phyloP scores from a whole-genome alignment of 1,140 invertebrate genomes.

The Agrilus planipennis region DNA sequence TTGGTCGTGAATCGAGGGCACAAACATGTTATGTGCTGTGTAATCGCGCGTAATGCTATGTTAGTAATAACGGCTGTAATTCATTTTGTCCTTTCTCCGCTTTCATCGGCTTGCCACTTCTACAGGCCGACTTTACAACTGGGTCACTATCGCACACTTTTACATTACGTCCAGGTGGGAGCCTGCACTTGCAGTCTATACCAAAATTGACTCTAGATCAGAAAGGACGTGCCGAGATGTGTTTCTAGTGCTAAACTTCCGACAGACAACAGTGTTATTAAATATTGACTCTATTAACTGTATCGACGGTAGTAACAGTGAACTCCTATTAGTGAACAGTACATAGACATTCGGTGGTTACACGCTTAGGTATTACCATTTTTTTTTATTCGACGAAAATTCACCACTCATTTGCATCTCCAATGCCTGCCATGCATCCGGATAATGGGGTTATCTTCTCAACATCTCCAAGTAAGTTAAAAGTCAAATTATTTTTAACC shows the following conservation, averaged over 20 bases:
- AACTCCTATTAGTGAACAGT: too few species aligned
- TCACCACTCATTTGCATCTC: too few species aligned
- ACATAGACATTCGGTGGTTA: too few species aligned
- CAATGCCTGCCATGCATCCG: constrained; percentile 23
- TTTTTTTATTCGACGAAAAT: too few species aligned
- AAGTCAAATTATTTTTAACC: constrained; percentile 3
- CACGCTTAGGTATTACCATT: too few species aligned
- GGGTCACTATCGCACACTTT: constrained; percentile 35
- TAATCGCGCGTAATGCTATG: constrained; percentile 33
- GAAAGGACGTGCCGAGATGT: constrained; percentile 12
- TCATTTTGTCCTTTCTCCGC: constrained; percentile 34
- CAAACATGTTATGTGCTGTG: constrained; percentile 30
- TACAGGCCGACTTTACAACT: constrained; percentile 24
- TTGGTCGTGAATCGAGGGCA: constrained; percentile 22
- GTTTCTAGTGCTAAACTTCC: constrained; percentile 3
- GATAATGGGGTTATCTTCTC: constrained; percentile 32
- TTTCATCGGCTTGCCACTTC: constrained; percentile 32
- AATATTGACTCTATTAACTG: constrained; percentile 18
- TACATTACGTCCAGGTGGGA: constrained; percentile 22
- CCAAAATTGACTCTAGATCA: constrained; percentile 11
- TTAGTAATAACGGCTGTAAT: constrained; percentile 30
- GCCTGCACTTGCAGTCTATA: constrained; percentile 19
- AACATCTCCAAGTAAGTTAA: constrained; percentile 24
- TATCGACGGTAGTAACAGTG: too few species aligned
- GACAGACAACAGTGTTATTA: constrained; percentile 14